phyloP scores from a whole-genome alignment of 2,797 vertebrate genomes.

The Bucorvus abyssinicus region DNA sequence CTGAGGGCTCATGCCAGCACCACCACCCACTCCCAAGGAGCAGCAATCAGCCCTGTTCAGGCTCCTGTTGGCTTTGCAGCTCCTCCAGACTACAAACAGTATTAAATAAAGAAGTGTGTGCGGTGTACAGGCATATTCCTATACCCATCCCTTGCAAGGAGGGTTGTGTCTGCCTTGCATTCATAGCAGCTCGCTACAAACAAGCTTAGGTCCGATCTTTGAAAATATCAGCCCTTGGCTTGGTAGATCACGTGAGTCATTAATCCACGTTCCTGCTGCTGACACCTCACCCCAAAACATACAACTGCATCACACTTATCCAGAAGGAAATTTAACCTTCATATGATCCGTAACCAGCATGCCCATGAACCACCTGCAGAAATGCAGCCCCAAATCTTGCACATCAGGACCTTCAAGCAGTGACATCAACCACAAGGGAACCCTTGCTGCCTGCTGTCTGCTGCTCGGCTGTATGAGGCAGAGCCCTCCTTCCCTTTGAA shows the following conservation, averaged over 20 bases:
- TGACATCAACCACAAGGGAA: accelerated
- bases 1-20: not conserved
- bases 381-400: not conserved
- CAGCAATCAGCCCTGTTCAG: not conserved
- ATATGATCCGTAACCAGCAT: too few species aligned
- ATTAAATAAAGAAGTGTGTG: accelerated
- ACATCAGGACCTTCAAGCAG: not conserved
- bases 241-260: not conserved
- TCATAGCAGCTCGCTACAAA: not conserved
- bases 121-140: not conserved
- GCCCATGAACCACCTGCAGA: not conserved
- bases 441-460: not conserved
- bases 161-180: not conserved
- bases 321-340: not conserved
- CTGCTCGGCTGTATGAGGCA: not conserved
- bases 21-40: accelerated
- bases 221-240: not conserved
- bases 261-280: not conserved
- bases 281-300: not conserved
- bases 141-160: not conserved
- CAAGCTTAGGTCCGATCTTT: not conserved
- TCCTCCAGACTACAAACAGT: not conserved
- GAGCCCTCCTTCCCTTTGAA: not conserved
- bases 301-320: not conserved
- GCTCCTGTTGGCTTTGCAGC: not conserved